Conservation (phyloP, 2,113 vertebrate species). For the Pterocles orientalis region DNA sequence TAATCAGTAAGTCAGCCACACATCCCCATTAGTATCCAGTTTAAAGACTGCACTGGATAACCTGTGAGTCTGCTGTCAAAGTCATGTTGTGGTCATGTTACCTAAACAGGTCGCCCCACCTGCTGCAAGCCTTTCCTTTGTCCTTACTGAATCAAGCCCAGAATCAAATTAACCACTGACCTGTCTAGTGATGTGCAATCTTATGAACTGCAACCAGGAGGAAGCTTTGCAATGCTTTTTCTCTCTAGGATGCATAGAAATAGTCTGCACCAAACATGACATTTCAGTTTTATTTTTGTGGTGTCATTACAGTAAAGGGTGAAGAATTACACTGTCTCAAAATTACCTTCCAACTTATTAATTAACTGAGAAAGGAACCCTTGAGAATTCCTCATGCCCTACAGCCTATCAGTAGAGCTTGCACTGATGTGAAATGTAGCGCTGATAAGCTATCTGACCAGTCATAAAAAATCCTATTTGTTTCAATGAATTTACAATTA, state of each 20-base stretch:
- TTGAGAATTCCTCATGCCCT: background rate
- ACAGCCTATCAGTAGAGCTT: background rate
- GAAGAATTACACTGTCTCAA: background rate
- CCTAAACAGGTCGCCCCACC: background rate
- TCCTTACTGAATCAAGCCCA: background rate
- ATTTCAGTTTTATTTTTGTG: background rate
- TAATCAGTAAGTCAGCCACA: background rate
- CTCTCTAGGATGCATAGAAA: background rate
- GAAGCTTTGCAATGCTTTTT: background rate
- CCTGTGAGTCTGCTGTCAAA: background rate
- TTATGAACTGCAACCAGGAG: background rate
- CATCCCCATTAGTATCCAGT: background rate
- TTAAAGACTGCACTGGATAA: background rate
- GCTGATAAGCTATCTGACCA: background rate
- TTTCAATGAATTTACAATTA: background rate
- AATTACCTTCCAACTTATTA: background rate
- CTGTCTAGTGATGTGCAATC: background rate
- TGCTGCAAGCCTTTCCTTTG: background rate
- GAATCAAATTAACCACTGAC: background rate
- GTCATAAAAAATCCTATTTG: background rate
- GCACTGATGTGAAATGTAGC: background rate
- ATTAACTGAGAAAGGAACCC: background rate
- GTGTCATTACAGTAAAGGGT: background rate
- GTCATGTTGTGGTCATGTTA: background rate
- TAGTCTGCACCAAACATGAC: background rate